Conservation (phyloP, 1,140 invertebrate genomes). For the Macrobrachium nipponense region DNA sequence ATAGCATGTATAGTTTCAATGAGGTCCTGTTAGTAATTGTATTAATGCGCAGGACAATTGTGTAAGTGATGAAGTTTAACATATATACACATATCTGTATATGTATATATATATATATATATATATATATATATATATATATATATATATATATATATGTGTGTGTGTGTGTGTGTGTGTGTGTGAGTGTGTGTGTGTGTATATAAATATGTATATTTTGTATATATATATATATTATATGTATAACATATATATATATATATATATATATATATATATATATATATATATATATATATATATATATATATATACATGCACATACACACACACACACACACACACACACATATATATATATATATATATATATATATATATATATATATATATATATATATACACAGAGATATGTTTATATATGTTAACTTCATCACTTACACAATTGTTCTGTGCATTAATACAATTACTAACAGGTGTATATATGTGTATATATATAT, state of each 20-base stretch:
- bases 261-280: constrained; percentile 26
- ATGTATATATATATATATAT: constrained; percentile 10
- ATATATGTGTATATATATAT: constrained; percentile 24
- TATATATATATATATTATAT: background rate
- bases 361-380: constrained; percentile 8
- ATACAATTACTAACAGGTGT: background rate
- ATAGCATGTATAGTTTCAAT: no score
- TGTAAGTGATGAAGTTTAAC: no score
- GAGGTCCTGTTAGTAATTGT: no score
- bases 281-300: constrained; percentile 26
- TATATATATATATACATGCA: constrained; percentile 15
- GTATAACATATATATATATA: constrained; percentile 1
- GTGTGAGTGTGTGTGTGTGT: background rate
- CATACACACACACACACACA: background rate
- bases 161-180: background rate
- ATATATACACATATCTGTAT: background rate
- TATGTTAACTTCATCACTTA: no score
- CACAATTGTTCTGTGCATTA: no score
- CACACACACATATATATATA: background rate
- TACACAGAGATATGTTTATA: no score
- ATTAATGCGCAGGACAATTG: no score
- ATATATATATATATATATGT: constrained; percentile 5
- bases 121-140: background rate
- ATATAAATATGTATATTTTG: background rate
- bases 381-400: constrained; percentile 15